phyloP scores from a whole-genome alignment of 2,888 invertebrate genomes.

The Drosophila mulleri region DNA sequence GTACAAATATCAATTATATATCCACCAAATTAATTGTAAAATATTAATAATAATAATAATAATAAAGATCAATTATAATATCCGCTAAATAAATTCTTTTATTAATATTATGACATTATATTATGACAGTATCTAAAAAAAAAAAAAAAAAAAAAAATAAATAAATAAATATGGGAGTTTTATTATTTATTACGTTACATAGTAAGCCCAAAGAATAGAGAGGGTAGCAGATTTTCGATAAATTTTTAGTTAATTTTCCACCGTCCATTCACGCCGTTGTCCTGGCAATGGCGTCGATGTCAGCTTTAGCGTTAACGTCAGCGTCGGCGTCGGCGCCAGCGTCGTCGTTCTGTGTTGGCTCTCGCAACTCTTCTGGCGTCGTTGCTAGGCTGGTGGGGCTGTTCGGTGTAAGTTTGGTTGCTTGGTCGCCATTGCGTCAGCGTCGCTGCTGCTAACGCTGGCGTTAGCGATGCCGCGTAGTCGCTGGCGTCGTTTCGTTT shows the following conservation, averaged over 20 bases:
- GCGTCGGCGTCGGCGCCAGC: background rate
- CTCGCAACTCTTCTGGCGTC: conserved; percentile 48
- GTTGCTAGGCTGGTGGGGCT: conserved; percentile 46
- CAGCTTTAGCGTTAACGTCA: conserved; percentile 4
- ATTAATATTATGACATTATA: too few relatives aligned
- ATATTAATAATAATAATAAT: too few relatives aligned
- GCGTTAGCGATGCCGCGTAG: conserved; percentile 8
- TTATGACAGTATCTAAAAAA: background rate
- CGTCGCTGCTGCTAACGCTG: conserved; percentile 39
- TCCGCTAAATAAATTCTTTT: too few relatives aligned
- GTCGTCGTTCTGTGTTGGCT: conserved; percentile 42
- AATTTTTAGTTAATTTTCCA: conserved; percentile 35
- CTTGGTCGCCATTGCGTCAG: conserved; percentile 56
- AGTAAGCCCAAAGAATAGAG: background rate
- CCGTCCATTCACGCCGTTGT: conserved; percentile 51
- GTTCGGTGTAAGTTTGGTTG: conserved; percentile 37
- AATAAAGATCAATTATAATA: too few relatives aligned
- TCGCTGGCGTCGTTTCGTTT: conserved; percentile 59
- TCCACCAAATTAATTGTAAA: too few relatives aligned
- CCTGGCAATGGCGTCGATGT: conserved; percentile 52
- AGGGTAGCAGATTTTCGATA: conserved; percentile 8
- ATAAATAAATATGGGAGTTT: too few relatives aligned
- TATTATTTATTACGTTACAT: background rate
- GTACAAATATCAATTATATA: too few relatives aligned
- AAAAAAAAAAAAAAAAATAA: too few relatives aligned